Evolutionary conservation across 2,113 vertebrate genomes (phyloP).

Genomic region (Typhlomys cinereus): DNA sequence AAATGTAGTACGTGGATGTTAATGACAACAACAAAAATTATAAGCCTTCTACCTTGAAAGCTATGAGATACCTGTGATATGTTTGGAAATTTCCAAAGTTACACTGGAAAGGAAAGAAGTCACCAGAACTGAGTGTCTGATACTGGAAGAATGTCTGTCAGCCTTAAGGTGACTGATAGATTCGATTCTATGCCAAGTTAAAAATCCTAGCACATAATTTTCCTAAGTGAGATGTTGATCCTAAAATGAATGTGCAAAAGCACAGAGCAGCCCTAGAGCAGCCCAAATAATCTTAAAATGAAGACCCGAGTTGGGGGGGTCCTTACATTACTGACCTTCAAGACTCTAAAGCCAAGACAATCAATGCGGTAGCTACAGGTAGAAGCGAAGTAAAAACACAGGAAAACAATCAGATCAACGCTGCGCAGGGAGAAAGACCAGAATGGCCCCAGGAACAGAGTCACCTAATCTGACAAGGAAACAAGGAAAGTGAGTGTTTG

Average conservation of each 20-base stretch:
- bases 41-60: background rate
- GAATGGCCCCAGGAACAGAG: constrained; percentile 12
- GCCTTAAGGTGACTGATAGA: background rate
- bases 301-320: background rate
- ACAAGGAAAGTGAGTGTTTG: background rate
- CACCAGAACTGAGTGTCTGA: background rate
- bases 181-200: background rate
- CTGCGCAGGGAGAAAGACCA: background rate
- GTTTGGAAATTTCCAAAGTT: constrained; percentile 35
- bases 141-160: background rate
- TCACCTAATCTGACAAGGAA: constrained; percentile 31
- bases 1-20: no score
- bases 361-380: constrained; percentile 11
- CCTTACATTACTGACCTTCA: background rate
- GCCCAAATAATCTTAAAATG: background rate
- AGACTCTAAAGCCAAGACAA: constrained; percentile 35
- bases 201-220: constrained; percentile 1
- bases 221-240: background rate
- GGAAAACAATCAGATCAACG: background rate
- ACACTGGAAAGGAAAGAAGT: background rate
- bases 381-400: background rate
- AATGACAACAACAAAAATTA: constrained; percentile 14
- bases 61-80: background rate
- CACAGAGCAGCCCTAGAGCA: background rate
- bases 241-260: background rate